These are phyloP conservation scores for Theristus sp. DNA, from an alignment of 2,888 invertebrate genomes.

Conservation along the genomic window DNA sequence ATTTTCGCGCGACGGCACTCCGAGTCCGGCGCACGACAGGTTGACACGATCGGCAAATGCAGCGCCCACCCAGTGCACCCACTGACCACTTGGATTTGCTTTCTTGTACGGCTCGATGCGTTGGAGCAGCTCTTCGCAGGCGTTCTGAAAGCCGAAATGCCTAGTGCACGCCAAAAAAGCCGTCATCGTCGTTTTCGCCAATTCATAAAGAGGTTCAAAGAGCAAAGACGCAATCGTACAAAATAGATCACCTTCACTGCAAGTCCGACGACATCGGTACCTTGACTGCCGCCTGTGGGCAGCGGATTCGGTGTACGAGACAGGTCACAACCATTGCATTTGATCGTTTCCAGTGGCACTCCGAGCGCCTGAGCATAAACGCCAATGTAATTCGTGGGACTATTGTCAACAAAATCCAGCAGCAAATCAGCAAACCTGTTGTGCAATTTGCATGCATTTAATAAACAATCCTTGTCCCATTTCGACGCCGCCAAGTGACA, in stretches of 20 bases:
- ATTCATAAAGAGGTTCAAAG: too few species aligned
- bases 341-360: constrained; percentile 17
- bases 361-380: constrained; percentile 39
- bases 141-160: constrained; percentile 43
- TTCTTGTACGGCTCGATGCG: constrained; percentile 45
- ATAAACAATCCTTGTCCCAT: constrained; percentile 95
- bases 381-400: too few species aligned
- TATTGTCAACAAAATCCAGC: too few species aligned
- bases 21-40: constrained; percentile 60
- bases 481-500: constrained; percentile 70
- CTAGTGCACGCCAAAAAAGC: too few species aligned
- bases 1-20: constrained; percentile 23
- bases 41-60: constrained; percentile 57
- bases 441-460: constrained; percentile 69
- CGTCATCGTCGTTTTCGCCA: too few species aligned
- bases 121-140: constrained; percentile 53
- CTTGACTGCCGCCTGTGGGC: constrained; percentile 67
- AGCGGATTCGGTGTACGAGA: constrained; percentile 80
- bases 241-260: constrained; percentile 46
- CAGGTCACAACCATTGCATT: constrained; percentile 55
- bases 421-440: too few species aligned
- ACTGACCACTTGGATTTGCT: neutral
- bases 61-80: constrained; percentile 23
- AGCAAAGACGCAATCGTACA: too few species aligned
- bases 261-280: constrained; percentile 77